Percentiles rank a stretch among this genome's conserved stretches.
These are phyloP conservation scores for Lottia gigantea DNA, from an alignment of 2,888 invertebrate genomes.

Conservation along the genomic window DNA sequence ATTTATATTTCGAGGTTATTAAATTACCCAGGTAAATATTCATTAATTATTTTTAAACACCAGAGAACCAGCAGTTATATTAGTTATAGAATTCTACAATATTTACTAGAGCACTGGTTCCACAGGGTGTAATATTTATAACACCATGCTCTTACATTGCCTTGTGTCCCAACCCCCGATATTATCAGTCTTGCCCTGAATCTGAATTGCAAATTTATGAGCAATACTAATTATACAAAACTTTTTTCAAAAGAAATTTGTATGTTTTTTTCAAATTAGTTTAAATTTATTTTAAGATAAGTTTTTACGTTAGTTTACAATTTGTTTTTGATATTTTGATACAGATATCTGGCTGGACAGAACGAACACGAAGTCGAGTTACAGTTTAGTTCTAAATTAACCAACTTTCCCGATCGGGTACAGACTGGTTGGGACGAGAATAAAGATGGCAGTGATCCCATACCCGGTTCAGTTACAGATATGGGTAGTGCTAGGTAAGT, in stretches of 20 bases:
- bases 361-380: conserved; percentile 66
- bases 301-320: neutral
- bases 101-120: no score
- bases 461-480: conserved; percentile 56
- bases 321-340: conserved; percentile 7
- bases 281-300: neutral
- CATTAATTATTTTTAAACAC: no score
- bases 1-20: conserved; percentile 64
- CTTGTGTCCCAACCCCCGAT: no score
- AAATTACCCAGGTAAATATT: conserved; percentile 59
- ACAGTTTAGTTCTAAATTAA: conserved; percentile 61
- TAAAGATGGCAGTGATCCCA: conserved; percentile 60
- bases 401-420: conserved; percentile 64
- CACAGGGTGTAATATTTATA: no score
- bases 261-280: no score
- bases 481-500: conserved; percentile 34
- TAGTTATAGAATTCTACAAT: no score
- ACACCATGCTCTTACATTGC: no score
- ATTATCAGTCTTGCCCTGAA: no score
- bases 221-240: no score
- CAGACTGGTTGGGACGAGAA: conserved; percentile 59
- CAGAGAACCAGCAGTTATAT: no score
- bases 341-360: conserved; percentile 63
- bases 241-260: no score
- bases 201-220: no score